A percentile compares a stretch with the other conserved stretches of the same genome.
These are phyloP conservation scores for Rhipidura dahli DNA, from an alignment of 2,113 vertebrate species.

Conservation along the genomic window DNA sequence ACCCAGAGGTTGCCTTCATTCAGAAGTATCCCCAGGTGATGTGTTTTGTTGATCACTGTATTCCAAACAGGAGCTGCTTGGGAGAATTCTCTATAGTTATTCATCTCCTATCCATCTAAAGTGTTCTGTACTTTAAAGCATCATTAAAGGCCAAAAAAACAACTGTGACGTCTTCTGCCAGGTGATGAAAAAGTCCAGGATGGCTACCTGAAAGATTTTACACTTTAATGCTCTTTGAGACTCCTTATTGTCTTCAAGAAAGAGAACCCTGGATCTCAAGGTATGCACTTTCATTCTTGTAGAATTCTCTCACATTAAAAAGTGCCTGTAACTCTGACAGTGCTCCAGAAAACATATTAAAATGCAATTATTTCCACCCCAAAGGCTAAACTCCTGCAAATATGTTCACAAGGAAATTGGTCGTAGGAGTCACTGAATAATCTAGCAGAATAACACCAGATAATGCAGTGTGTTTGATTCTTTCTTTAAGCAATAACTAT, in stretches of 20 bases:
- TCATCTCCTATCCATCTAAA: neutral
- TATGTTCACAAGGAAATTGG: neutral
- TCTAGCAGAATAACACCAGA: neutral
- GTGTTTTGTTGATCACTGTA: neutral
- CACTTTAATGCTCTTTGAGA: neutral
- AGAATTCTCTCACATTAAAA: neutral
- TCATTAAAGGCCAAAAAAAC: neutral
- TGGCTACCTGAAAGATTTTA: neutral
- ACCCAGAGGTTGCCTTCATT: neutral
- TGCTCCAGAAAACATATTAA: neutral
- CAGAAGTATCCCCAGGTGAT: neutral
- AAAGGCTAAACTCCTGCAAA: neutral
- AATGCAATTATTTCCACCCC: neutral
- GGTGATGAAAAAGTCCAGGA: neutral
- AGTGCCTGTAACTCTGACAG: neutral
- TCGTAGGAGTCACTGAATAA: neutral
- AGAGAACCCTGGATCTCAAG: neutral
- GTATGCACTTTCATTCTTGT: neutral
- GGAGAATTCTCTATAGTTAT: neutral
- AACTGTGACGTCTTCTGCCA: neutral
- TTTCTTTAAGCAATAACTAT: neutral
- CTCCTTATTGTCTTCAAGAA: neutral
- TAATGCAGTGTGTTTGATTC: neutral
- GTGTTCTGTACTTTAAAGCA: neutral
- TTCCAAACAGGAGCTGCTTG: neutral